A percentile compares a stretch with the other conserved stretches of the same genome.
Conservation (phyloP, 2,113 vertebrate species). For the Naja naja region DNA sequence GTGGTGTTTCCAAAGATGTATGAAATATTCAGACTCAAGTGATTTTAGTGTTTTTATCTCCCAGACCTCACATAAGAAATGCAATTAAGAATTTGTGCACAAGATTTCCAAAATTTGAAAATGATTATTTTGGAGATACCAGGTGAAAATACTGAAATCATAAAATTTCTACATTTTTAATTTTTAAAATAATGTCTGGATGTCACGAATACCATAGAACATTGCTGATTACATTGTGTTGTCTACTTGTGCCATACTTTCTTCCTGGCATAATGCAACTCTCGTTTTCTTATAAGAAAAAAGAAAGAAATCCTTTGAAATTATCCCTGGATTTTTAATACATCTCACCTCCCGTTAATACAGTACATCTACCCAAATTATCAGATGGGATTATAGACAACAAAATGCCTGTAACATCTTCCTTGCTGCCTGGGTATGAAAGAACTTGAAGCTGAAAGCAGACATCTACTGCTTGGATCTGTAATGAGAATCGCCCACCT, state of each 20-base stretch:
- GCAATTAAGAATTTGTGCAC: neutral
- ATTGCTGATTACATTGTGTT: neutral
- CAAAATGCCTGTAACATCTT: neutral
- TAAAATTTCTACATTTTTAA: neutral
- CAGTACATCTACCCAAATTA: neutral
- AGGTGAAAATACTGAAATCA: neutral
- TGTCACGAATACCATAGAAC: neutral
- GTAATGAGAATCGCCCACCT: neutral
- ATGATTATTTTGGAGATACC: neutral
- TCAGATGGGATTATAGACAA: neutral
- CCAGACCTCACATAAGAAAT: neutral
- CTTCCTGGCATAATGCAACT: neutral
- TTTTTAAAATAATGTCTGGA: neutral
- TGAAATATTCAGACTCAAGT: neutral
- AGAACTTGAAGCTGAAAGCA: neutral
- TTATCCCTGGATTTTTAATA: neutral
- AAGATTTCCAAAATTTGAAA: neutral
- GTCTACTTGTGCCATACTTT: neutral
- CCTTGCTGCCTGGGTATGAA: neutral
- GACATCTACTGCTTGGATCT: neutral
- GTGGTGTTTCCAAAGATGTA: neutral
- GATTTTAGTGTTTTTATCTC: neutral
- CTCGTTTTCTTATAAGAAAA: neutral
- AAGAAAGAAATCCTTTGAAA: neutral
- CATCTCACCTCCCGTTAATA: neutral